Conservation (phyloP, 2,113 vertebrate species). For the Mystacornis crossleyi region DNA sequence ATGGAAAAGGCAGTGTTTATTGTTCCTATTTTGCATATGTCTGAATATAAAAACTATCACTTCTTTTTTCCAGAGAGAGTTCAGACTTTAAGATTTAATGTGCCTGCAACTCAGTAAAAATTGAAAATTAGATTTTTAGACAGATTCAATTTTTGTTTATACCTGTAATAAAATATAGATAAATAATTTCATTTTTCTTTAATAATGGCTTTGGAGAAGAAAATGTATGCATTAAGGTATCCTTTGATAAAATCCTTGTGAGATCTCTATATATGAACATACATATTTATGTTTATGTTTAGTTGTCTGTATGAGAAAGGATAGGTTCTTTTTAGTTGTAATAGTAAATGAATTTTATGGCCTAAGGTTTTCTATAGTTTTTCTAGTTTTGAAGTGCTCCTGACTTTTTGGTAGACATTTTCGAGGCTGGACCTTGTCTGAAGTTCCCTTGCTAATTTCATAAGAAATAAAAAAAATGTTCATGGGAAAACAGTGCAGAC, state of each 20-base stretch:
- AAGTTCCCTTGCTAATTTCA: background rate
- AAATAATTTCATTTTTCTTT: background rate
- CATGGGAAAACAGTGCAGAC: background rate
- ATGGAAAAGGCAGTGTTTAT: background rate
- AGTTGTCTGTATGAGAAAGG: background rate
- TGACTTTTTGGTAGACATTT: background rate
- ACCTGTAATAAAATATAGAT: background rate
- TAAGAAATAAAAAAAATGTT: background rate
- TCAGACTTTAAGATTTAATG: conserved; percentile 4
- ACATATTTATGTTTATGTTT: background rate
- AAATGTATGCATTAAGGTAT: background rate
- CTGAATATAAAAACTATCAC: background rate
- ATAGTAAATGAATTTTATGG: background rate
- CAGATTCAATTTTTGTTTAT: background rate
- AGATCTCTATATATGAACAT: background rate
- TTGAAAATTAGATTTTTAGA: background rate
- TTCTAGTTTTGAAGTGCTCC: background rate
- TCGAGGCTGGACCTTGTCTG: background rate
- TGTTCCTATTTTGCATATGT: background rate
- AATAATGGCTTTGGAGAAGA: background rate
- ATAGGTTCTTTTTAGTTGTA: background rate
- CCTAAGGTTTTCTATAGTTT: background rate
- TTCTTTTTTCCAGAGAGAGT: background rate
- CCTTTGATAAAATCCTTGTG: background rate
- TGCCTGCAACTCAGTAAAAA: background rate